Evolutionary conservation across 2,113 vertebrate species (phyloP), one percentile per base, ranked within the genome.

Genomic region (Gulo gulo): DNA sequence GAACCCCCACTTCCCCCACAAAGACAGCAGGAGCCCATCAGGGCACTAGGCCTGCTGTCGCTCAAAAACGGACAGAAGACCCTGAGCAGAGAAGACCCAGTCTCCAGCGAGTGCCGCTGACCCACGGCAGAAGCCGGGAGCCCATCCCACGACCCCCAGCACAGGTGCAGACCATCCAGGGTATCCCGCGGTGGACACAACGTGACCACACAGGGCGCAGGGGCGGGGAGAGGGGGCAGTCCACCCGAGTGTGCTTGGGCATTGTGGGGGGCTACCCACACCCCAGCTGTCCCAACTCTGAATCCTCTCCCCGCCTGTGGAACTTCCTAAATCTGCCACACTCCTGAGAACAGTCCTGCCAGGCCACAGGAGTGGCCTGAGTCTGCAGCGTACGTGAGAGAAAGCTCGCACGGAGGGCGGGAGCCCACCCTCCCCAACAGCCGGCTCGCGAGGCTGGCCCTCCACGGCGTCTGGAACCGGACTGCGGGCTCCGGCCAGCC

Each of bases 151-250:
- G 1, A 3, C 79, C 39, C 26, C 29, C 16, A 18, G 79, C 2
- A 15, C 10, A 20, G 3, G 12, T 7, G 31, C 8, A 21, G 45
- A 39, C 14, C 29, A 31, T 55, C 34, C 15, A 1, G 50, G 23
- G 5, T 2, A 0, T 10, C 89, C 4, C 0, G 24, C 1, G 80
- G 2, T 2, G 47, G 5, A 34, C 4, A 0, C 7, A 23, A 39
- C 1, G 1, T 39, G 45, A 13, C 16, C 1, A 4, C 4, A 13
- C 34, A 80, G 11, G n/a, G n/a, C n/a, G 6, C 7, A 63, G 50
- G 23, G 14, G 0, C 14, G 26, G 21, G 7, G 7, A 9, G 5
- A 26, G 20, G 42, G 42, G 4, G 4, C 6, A 4, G 59, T 1
- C 47, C 47, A 15, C 73, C 73, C 7, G 1, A 16, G 15, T 24